phyloP scores from a whole-genome alignment of 35 echinoderm and acorn worm species.

The Chiridota heheva region DNA sequence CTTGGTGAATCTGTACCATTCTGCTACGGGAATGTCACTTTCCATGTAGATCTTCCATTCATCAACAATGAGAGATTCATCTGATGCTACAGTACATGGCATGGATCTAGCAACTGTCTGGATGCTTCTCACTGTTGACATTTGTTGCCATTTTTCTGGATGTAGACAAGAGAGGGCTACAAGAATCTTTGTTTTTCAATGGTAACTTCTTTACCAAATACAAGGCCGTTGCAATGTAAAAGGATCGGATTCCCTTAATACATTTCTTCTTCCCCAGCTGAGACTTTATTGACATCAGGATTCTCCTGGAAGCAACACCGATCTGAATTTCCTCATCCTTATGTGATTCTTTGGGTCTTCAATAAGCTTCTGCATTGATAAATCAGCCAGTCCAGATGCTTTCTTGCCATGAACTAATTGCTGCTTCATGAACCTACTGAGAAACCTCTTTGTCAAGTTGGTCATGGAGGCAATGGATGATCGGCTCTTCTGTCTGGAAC shows the following conservation, averaged over 20 bases:
- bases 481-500: too few relatives aligned
- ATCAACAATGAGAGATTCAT: background rate
- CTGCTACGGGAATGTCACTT: background rate
- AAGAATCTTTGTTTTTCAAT: background rate
- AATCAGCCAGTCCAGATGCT: too few relatives aligned
- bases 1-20: background rate
- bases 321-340: too few relatives aligned
- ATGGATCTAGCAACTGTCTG: background rate
- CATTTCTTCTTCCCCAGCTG: too few relatives aligned
- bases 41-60: conserved; percentile 1
- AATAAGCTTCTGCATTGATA: too few relatives aligned
- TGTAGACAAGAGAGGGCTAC: background rate
- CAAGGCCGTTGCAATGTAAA: background rate
- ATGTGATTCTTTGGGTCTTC: too few relatives aligned
- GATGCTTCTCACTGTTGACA: background rate
- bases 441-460: too few relatives aligned
- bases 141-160: background rate
- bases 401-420: too few relatives aligned
- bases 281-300: too few relatives aligned
- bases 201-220: background rate
- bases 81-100: background rate
- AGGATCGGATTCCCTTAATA: background rate
- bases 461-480: too few relatives aligned
- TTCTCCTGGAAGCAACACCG: too few relatives aligned
- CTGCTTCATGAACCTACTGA: too few relatives aligned